These are phyloP conservation scores for Lasioglossum vierecki DNA, from an alignment of 2,888 invertebrate genomes.

Conservation along the genomic window DNA sequence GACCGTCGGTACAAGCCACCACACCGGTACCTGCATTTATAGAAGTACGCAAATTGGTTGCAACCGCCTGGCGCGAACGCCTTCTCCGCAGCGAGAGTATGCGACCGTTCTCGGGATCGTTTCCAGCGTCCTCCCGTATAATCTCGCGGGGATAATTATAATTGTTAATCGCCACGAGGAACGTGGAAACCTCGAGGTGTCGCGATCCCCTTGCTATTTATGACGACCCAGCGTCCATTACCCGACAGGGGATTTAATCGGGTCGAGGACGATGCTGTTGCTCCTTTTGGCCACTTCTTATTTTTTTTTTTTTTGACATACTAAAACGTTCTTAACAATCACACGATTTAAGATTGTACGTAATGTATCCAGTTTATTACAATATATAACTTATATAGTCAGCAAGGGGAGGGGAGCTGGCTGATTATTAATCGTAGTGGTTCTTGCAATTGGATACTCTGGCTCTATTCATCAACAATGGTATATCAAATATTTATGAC, in stretches of 20 bases:
- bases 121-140: constrained; percentile 43
- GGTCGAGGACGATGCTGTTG: constrained; percentile 19
- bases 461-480: too few species aligned
- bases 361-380: too few species aligned
- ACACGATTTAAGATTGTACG: too few species aligned
- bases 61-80: constrained; percentile 59
- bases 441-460: too few species aligned
- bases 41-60: constrained; percentile 73
- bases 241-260: constrained; percentile 1
- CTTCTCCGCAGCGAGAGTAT: constrained; percentile 40
- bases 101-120: constrained; percentile 48
- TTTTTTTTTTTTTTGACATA: too few species aligned
- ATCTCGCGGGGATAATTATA: constrained; percentile 61
- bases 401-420: too few species aligned
- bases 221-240: constrained; percentile 23
- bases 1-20: constrained; percentile 50
- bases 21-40: constrained; percentile 70
- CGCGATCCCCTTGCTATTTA: constrained; percentile 15
- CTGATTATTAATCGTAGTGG: too few species aligned
- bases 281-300: background rate
- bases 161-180: constrained; percentile 60
- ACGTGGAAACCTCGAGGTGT: constrained; percentile 21
- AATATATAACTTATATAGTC: too few species aligned
- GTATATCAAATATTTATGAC: constrained; percentile 20
- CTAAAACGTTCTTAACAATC: too few species aligned